A percentile compares a stretch with the other conserved stretches of the same genome.
These are phyloP conservation scores for Leucoraja ocellata DNA, from an alignment of 2,797 vertebrate genomes.

Conservation along the genomic window DNA sequence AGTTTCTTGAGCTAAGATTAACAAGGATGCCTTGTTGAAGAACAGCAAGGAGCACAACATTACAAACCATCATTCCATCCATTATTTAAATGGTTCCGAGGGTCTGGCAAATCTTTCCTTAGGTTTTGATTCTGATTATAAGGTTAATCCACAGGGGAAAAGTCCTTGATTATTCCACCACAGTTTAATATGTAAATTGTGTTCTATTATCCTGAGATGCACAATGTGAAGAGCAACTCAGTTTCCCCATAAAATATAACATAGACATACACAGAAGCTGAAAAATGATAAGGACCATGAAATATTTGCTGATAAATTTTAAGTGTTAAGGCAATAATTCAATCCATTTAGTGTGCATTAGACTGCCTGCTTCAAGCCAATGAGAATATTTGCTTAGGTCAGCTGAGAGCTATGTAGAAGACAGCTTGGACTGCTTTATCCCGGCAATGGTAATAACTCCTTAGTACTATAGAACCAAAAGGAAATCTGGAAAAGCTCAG, in stretches of 20 bases:
- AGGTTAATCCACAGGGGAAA: background rate
- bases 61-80: background rate
- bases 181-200: background rate
- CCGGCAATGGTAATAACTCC: slow-evolving; percentile 50
- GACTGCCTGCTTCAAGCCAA: background rate
- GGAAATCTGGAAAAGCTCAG: slow-evolving; percentile 51
- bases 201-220: background rate
- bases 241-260: background rate
- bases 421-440: slow-evolving; percentile 48
- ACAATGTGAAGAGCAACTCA: background rate
- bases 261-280: background rate
- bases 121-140: background rate
- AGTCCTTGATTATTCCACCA: background rate
- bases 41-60: background rate
- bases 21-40: background rate
- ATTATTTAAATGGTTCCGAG: background rate
- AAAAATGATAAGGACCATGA: background rate
- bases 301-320: background rate
- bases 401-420: slow-evolving; percentile 6
- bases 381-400: background rate
- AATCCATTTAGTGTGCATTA: background rate
- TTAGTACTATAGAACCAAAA: slow-evolving; percentile 50
- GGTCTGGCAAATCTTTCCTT: background rate
- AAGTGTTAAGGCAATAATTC: slow-evolving; percentile 20
- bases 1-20: background rate